phyloP scores from a whole-genome alignment of 2,797 vertebrate genomes.

The Carduelis carduelis region DNA sequence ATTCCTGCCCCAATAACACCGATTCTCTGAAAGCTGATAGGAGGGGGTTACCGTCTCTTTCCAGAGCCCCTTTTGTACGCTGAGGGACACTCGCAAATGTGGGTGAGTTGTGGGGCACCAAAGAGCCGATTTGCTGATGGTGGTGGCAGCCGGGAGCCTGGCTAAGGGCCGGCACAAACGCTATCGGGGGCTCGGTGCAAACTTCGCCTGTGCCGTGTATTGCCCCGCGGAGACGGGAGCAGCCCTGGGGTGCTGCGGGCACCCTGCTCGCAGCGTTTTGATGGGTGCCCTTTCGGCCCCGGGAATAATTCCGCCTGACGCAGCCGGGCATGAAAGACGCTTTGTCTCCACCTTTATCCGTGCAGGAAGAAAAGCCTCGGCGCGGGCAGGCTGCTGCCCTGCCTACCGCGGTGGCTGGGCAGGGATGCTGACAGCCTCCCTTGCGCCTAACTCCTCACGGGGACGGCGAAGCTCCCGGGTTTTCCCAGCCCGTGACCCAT shows the following conservation, averaged over 20 bases:
- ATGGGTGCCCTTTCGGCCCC: neutral
- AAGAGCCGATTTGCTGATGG: neutral
- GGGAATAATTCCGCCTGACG: neutral
- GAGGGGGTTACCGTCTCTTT: neutral
- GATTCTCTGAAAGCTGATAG: neutral
- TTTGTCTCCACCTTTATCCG: neutral
- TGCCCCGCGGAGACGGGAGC: neutral
- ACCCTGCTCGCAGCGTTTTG: neutral
- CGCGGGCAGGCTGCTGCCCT: neutral
- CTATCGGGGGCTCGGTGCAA: accelerated
- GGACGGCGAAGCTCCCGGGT: neutral
- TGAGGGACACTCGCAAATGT: neutral
- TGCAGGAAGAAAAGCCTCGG: neutral
- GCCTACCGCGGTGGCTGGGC: neutral
- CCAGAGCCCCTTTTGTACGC: neutral
- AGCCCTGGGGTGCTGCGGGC: neutral
- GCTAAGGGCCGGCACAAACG: neutral
- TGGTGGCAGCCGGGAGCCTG: neutral
- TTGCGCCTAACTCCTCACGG: neutral
- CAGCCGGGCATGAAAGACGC: neutral
- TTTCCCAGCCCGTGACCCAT: neutral
- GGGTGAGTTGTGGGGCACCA: neutral
- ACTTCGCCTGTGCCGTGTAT: accelerated
- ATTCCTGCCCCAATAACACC: neutral
- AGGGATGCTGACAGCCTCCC: neutral